phyloP scores from a whole-genome alignment of 2,797 vertebrate genomes.

The Sparus aurata region DNA sequence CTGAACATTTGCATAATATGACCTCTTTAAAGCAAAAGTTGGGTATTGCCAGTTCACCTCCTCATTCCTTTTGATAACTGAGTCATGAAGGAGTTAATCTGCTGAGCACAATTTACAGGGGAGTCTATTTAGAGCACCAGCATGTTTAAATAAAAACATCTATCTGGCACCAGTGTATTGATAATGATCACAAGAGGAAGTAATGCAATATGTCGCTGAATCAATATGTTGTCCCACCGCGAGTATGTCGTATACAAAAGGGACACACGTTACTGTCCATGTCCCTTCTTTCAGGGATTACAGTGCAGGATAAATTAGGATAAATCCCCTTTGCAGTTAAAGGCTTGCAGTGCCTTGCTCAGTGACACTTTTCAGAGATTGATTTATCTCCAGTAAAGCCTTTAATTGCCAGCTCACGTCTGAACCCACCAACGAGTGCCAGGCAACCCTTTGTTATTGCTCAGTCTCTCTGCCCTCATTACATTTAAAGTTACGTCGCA shows the following conservation, averaged over 20 bases:
- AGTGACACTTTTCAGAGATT: background rate
- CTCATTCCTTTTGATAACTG: too few relatives aligned
- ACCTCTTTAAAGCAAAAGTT: too few relatives aligned
- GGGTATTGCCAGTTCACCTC: too few relatives aligned
- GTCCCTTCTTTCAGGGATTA: background rate
- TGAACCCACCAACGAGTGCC: background rate
- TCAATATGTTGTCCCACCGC: too few relatives aligned
- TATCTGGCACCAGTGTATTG: background rate
- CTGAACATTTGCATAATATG: too few relatives aligned
- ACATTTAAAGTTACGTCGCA: constrained; percentile 4
- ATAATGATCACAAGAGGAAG: too few relatives aligned
- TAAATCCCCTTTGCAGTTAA: background rate
- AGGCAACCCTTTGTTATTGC: background rate
- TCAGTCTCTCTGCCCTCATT: background rate
- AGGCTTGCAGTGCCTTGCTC: background rate
- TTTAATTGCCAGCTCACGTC: background rate
- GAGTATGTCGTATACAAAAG: too few relatives aligned
- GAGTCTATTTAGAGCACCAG: too few relatives aligned
- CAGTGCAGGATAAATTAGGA: background rate
- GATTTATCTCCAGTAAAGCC: background rate
- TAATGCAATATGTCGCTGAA: too few relatives aligned
- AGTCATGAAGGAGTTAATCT: too few relatives aligned
- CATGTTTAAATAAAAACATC: too few relatives aligned
- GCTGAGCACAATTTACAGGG: too few relatives aligned
- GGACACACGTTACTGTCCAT: background rate